These are phyloP conservation scores for Chymomyza amoena DNA, from an alignment of 2,888 invertebrate species.

Conservation along the genomic window DNA sequence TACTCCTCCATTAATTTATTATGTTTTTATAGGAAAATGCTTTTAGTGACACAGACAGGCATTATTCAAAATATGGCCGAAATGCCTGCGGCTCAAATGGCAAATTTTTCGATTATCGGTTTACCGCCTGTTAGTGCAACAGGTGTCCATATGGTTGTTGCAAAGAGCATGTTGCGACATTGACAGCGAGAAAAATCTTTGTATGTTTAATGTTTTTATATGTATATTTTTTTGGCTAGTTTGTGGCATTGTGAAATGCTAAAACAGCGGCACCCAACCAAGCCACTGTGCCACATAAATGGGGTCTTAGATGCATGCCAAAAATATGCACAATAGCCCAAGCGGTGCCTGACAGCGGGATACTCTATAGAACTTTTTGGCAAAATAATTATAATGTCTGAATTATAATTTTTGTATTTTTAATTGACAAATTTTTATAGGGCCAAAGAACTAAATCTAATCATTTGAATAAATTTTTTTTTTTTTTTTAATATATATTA, in stretches of 20 bases:
- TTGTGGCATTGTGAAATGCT: constrained; percentile 9
- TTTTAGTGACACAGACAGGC: not conserved
- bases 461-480: no score
- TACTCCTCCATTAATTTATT: not conserved
- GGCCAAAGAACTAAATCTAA: no score
- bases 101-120: not conserved
- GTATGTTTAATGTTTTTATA: not conserved
- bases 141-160: not conserved
- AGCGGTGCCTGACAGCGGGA: not conserved
- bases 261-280: constrained; percentile 23
- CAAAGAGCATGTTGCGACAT: not conserved
- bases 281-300: constrained; percentile 34
- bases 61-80: not conserved
- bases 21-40: not conserved
- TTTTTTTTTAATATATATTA: no score
- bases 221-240: not conserved
- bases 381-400: no score
- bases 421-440: no score
- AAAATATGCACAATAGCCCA: constrained; percentile 23
- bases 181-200: not conserved
- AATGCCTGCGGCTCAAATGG: not conserved
- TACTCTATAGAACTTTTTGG: no score
- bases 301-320: constrained; percentile 59
- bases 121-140: not conserved
- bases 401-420: no score